Percentiles rank a stretch among this genome's conserved stretches.
phyloP scores from a whole-genome alignment of 2,797 vertebrate species.

The Bufotes viridis region DNA sequence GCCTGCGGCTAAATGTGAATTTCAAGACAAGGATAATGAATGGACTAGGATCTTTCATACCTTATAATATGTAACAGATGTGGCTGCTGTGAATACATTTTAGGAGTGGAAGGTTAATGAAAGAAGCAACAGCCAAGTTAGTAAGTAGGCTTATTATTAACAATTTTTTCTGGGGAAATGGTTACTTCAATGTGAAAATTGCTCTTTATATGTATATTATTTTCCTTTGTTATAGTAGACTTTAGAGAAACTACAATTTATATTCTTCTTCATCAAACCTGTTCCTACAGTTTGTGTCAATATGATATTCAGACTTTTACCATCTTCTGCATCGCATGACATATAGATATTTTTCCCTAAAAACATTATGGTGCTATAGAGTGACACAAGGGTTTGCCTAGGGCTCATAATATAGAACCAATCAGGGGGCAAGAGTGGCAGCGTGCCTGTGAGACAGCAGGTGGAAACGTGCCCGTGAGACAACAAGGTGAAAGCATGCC shows the following conservation, averaged over 20 bases:
- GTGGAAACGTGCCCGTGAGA: no score
- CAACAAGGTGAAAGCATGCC: no score
- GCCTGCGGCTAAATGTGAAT: slow-evolving; percentile 45
- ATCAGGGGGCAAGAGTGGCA: no score
- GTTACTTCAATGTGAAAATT: slow-evolving; percentile 18
- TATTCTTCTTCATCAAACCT: neutral
- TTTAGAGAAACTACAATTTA: neutral
- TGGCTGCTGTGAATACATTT: slow-evolving; percentile 17
- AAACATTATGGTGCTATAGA: neutral
- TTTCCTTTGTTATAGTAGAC: slow-evolving; percentile 10
- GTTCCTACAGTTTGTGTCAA: neutral
- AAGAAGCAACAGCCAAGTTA: slow-evolving; percentile 21
- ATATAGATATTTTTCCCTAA: neutral
- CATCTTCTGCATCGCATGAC: neutral
- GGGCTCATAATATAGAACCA: neutral
- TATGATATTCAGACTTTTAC: neutral
- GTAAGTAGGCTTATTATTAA: slow-evolving; percentile 38
- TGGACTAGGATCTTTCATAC: slow-evolving; percentile 19
- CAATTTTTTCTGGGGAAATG: slow-evolving; percentile 33
- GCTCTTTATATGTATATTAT: neutral
- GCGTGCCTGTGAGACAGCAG: no score
- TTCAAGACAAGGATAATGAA: slow-evolving; percentile 46
- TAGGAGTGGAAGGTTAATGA: slow-evolving; percentile 34
- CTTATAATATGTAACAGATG: slow-evolving; percentile 55
- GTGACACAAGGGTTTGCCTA: neutral